These are phyloP conservation scores for Smithornis capensis DNA, from an alignment of 2,113 vertebrate species.

Conservation along the genomic window DNA sequence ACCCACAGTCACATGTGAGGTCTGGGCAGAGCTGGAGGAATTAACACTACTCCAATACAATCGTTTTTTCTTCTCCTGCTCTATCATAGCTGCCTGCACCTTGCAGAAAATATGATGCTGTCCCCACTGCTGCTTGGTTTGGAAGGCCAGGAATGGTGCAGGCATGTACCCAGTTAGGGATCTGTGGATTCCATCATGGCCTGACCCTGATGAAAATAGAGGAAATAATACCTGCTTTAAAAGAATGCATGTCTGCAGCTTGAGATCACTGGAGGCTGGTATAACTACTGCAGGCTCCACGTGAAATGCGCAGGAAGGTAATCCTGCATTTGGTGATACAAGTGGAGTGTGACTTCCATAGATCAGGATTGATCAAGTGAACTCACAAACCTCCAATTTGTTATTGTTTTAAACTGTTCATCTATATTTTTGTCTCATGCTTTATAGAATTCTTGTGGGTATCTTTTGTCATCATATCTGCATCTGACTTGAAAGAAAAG, in stretches of 20 bases:
- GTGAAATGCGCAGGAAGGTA: not conserved
- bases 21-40: not conserved
- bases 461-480: not conserved
- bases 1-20: not conserved
- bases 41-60: not conserved
- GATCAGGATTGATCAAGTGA: not conserved
- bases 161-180: not conserved
- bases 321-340: not conserved
- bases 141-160: not conserved
- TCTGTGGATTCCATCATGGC: not conserved
- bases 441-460: not conserved
- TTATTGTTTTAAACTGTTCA: not conserved
- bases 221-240: not conserved
- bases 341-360: not conserved
- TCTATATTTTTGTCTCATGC: accelerated
- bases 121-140: not conserved
- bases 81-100: not conserved
- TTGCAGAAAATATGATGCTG: not conserved
- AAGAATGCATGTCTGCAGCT: not conserved
- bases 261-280: not conserved
- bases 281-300: not conserved
- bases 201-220: not conserved
- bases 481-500: not conserved
- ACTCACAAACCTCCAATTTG: not conserved
- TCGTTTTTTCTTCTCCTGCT: not conserved